Evolutionary conservation across 2,888 invertebrate genomes (phyloP), one percentile per base, ranked within the genome.

Genomic region (Unio pictorum): DNA sequence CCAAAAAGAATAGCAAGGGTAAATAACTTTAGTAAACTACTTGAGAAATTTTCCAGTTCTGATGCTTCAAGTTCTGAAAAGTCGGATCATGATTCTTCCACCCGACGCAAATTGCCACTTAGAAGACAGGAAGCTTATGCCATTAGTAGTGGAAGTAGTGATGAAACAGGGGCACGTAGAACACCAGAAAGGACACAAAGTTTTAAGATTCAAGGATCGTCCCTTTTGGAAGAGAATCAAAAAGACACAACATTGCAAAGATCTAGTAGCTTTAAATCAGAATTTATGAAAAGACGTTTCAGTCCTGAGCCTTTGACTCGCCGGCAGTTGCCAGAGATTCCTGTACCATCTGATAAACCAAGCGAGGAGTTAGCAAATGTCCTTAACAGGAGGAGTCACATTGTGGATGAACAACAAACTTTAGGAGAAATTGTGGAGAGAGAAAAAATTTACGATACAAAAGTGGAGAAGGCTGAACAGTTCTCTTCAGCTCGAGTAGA

Each of bases 311-410:
- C 78, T 4, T 71, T 72, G 34, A 64, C 68, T 7, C 55, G 72
- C 17, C 70, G 74, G 55, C 67, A 74, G 17, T 58, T 74, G 62
- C 74, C 76, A 20, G 69, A 60, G 20, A 74, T 72, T n/a, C 77
- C 77, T 18, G 63, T 67, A n/a, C 90, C 94, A 93, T 87, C 93
- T 92, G 86, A 91, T 92, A 80, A 93, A 93, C 89, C 92, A 93
- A 75, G 93, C 93, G 91, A 93, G 93, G 81, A 93, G 93, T 90
- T 91, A 93, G 83, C 94, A 93, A 90, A 92, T 92, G 78, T 92
- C 92, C 62, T 90, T 88, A 79, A 91, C 90, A 82, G 84, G 87
- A 87, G 92, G 91, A 90, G 91, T 69, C 67, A 81, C 54, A 81
- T 79, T 66, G 81, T 81, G 7, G 76, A 79, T 55, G 78, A 81